Conservation (phyloP, 2,113 vertebrate genomes). For the Aegithalos caudatus region DNA sequence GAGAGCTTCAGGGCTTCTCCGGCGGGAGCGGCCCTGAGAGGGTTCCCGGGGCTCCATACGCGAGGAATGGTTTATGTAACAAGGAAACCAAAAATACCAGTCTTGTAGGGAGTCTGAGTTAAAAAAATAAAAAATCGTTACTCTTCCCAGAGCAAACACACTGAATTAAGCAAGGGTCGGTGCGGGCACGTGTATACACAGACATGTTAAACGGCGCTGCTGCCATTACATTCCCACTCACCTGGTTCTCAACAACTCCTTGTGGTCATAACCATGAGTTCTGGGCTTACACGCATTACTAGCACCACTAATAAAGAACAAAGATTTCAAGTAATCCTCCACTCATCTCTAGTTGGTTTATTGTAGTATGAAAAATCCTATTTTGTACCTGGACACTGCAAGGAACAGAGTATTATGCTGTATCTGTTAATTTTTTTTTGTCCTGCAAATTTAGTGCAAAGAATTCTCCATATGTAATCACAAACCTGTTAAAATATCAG, state of each 20-base stretch:
- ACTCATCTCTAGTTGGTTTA: background rate
- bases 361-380: background rate
- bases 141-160: background rate
- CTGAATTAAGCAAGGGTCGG: background rate
- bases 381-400: background rate
- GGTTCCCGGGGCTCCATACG: rapidly evolving
- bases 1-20: too few relatives aligned
- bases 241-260: background rate
- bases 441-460: constrained; percentile 57
- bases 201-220: background rate
- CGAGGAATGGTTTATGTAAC: background rate
- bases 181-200: background rate
- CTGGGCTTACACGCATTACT: background rate
- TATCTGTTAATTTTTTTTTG: background rate
- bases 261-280: background rate
- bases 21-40: rapidly evolving
- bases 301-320: background rate
- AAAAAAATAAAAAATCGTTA: background rate
- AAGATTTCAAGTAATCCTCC: constrained; percentile 47
- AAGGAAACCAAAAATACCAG: background rate
- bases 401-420: background rate
- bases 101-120: background rate
- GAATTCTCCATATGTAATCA: constrained; percentile 1
- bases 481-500: constrained; percentile 43
- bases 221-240: background rate